Base-by-base conservation (phyloP, 2,888 invertebrate species). In the Cryptocheilus praepositus region DNA sequence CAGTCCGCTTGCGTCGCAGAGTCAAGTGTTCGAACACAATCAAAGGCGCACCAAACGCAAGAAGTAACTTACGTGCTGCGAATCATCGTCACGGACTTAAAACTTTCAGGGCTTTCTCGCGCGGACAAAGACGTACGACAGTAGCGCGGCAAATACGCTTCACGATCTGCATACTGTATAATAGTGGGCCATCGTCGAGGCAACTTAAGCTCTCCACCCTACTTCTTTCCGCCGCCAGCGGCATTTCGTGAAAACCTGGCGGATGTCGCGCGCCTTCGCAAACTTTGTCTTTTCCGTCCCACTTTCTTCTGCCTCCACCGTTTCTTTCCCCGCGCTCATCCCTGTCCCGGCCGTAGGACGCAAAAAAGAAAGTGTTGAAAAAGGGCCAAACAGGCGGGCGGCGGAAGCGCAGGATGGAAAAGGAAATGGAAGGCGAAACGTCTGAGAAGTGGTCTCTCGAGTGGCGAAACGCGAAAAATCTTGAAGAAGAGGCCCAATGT, bases 141-240 rank as follows among this genome's bases (percentile, higher is more conserved):
- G 22, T 46, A 1, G 45, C 45, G 46, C 56, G 63, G 36, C 28
- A 63, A 63, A 57, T 63, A 57, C 57, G 36, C 43, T 36, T 21
- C n/a, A 25, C 45, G 57, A 64, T 64, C 64, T 58, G 58, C 64
- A 64, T 64, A 64, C 45, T 58, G 58, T 53, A 64, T 64, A 64
- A 64, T 64, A 21, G 52, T 45, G 45, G 4, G 13, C 25, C 22
- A n/a, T 58, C 8, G 43, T 52, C 51, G 43, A 22, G 52, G 43
- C n/a, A 52, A 57, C 56, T 57, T 57, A 57, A 57, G 49, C 56
- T 63, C 52, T 57, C 36, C 36, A 36, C 36, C 36, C 36, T 36
- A 36, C 36, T 36, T 36, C 36, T 36, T 36, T 36, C 36, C 36
- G 36, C 36, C 36, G 7, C 36, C 36, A 36, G 36, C 36, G 36